A percentile compares a stretch with the other conserved stretches of the same genome.
Conservation (phyloP, 2,888 invertebrate species). For the Mantis religiosa region DNA sequence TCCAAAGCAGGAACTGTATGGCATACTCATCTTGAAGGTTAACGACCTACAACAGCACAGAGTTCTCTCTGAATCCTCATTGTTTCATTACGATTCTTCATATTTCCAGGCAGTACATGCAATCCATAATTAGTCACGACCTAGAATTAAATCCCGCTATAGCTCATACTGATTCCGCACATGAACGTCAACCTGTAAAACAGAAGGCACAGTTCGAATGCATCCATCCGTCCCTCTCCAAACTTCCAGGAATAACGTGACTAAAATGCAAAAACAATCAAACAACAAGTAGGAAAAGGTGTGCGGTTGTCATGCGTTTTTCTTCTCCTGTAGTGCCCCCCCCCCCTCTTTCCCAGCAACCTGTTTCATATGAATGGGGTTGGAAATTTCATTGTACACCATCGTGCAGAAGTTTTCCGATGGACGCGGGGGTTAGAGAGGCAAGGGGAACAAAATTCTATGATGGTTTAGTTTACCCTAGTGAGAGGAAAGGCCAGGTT, state of each 20-base stretch:
- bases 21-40: not conserved
- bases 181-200: not conserved
- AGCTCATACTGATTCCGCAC: not conserved
- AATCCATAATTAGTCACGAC: not conserved
- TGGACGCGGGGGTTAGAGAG: no score
- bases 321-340: not conserved
- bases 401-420: no score
- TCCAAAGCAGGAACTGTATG: not conserved
- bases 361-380: not conserved
- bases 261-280: not conserved
- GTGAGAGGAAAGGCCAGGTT: no score
- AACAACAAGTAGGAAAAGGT: not conserved
- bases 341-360: not conserved
- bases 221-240: not conserved
- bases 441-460: no score
- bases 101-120: not conserved
- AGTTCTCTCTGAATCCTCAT: not conserved
- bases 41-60: not conserved
- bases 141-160: not conserved
- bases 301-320: not conserved
- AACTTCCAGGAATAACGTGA: not conserved
- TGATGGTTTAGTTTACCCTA: no score
- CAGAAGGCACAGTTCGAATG: not conserved
- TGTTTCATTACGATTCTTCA: not conserved
- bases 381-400: no score